A percentile compares a stretch with the other conserved stretches of the same genome.
These are phyloP conservation scores for Coendou prehensilis DNA, from an alignment of 2,797 vertebrate genomes.

Conservation along the genomic window DNA sequence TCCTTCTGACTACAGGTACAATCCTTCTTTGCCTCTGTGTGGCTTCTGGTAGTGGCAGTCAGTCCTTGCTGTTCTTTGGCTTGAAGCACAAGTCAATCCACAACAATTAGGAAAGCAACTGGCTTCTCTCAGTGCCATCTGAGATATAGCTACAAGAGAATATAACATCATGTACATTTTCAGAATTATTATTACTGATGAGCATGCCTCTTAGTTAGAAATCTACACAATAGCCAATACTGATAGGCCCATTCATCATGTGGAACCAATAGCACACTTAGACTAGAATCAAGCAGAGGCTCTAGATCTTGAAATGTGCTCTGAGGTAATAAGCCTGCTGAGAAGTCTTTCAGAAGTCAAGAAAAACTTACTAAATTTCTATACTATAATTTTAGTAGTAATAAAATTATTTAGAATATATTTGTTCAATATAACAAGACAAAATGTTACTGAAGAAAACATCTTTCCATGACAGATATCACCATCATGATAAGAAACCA, in stretches of 20 bases:
- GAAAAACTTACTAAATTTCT: not conserved
- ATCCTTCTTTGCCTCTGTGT: not conserved
- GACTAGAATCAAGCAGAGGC: not conserved
- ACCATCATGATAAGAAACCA: not conserved
- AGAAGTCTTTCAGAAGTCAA: not conserved
- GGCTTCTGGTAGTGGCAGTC: not conserved
- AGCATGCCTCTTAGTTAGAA: not conserved
- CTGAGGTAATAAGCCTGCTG: not conserved
- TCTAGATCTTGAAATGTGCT: not conserved
- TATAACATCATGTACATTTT: not conserved
- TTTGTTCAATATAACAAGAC: not conserved
- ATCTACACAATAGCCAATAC: not conserved
- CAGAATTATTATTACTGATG: conserved; percentile 12
- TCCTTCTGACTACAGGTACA: accelerated
- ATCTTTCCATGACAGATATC: not conserved
- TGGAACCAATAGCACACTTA: not conserved
- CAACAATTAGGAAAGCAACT: not conserved
- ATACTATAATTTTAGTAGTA: not conserved
- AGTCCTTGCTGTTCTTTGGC: not conserved
- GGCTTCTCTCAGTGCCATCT: not conserved
- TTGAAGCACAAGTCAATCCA: not conserved
- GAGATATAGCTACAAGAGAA: not conserved
- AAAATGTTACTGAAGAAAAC: not conserved
- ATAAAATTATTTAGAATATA: not conserved
- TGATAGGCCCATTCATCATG: not conserved